Evolutionary conservation across 2,888 invertebrate species (phyloP), one percentile per base, ranked within the genome.

Genomic region (Pasiphila rectangulata): DNA sequence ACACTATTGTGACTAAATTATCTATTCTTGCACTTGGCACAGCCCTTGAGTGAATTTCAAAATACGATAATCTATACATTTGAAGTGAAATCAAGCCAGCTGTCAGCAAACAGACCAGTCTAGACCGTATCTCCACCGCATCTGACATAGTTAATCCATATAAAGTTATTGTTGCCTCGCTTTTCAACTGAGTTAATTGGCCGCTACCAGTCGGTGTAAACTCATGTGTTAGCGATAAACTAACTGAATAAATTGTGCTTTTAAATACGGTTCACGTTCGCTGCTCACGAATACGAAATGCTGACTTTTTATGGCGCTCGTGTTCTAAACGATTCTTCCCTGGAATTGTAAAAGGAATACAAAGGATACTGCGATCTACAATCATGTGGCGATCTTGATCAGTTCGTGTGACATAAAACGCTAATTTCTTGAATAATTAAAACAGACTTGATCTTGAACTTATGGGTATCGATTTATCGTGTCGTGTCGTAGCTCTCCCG

Each of bases 121-220:
- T 54, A 54, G 55, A 61, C 59, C 63, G 63, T 81, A 82, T 83
- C 80, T 77, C 59, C 72, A 79, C 76, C 75, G 78, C 73, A 79
- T 81, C 81, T 80, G 82, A 81, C 80, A 79, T 71, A 75, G 72
- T 79, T 81, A 78, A 79, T 81, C 81, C 78, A 76, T 81, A 82
- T 83, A 80, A 79, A 83, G 79, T 79, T 80, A 83, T 81, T 83
- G 80, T 75, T 74, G 69, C 75, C 65, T 75, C 74, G 75, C 74
- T 75, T 79, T 79, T 78, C 75, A 76, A 77, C 74, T 62, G 67
- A 74, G 72, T 81, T 83, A 82, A 84, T 83, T 83, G 78, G 74
- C 72, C 61, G 78, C 80, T 76, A 81, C 80, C 69, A 73, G 69
- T 69, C 67, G 69, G 79, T 76, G 80, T 80, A 77, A 81, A 76